Evolutionary conservation across 2,888 invertebrate species (phyloP), one percentile per base, ranked within the genome.

Genomic region (Spilosoma lubricipeda): DNA sequence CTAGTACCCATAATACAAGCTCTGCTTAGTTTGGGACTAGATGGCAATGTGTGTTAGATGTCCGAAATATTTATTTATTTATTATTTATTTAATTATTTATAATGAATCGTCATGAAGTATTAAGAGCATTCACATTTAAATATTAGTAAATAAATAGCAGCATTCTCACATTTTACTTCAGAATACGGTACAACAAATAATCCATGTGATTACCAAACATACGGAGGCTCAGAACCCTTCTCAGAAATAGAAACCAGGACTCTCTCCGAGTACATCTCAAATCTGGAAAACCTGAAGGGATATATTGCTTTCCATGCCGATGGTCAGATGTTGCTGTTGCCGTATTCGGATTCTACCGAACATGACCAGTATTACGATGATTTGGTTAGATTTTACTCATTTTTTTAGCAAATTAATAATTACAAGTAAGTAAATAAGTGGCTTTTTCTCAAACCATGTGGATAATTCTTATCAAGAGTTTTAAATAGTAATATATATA

Each of bases 271-370:
- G 15, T 97, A 96, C 83, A 93, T 97, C 9, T 85, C 90, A 0
- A 90, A 96, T 23, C 87, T 96, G 45, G 93, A 95, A 67, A 96
- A 97, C 79, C 88, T 97, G 33, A 90, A 95, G 39, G 96, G 96
- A 20, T 98, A 98, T 88, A 91, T 98, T 5, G 96, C 97, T 0
- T 97, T 98, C 88, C 98, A 98, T 88, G 97, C 98, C 0, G 97
- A 97, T 84, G 97, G 97, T 0, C 98, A 98, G 84, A 92, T 96
- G 72, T 88, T 98, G 20, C 91, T 98, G 64, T 91, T 97, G 48
- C 97, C 98, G 0, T 97, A 96, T n/a, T 97, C 97, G 30, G 97
- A 97, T 83, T 96, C 96, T 0, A 85, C 76, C 0, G 86, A 92
- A 0, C 96, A 96, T 80, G 89, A 95, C 0, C 92, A 92, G 30